These are phyloP conservation scores for Galbula dea DNA, from an alignment of 2,113 vertebrate species.

Conservation along the genomic window DNA sequence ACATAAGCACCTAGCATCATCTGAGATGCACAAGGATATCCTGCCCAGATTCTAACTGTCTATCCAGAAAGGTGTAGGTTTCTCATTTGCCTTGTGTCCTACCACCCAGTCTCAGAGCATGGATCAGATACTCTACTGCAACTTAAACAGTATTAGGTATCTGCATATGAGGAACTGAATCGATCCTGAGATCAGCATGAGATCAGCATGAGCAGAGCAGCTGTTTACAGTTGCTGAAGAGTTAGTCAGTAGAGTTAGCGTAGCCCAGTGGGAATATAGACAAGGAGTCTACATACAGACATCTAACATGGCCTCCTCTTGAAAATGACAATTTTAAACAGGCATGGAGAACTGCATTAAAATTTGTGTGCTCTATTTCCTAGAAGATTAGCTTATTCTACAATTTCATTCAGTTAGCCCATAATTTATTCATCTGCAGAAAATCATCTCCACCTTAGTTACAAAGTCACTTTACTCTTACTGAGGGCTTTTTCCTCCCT, in stretches of 20 bases:
- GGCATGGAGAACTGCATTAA: neutral
- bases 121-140: neutral
- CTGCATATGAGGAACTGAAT: neutral
- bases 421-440: neutral
- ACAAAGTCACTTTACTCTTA: neutral
- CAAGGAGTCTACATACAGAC: neutral
- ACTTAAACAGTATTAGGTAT: neutral
- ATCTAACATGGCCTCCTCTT: neutral
- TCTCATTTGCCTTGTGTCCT: neutral
- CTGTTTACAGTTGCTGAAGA: neutral
- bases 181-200: neutral
- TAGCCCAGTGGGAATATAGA: neutral
- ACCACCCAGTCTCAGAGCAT: neutral
- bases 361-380: neutral
- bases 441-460: neutral
- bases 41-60: neutral
- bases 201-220: neutral
- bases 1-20: neutral
- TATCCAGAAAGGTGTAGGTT: neutral
- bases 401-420: neutral
- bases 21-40: neutral
- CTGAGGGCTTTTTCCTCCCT: neutral
- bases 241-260: neutral
- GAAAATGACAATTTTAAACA: neutral
- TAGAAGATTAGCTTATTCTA: neutral